Evolutionary conservation across 2,888 invertebrate species (phyloP).

Genomic region (Tineola bisselliella): DNA sequence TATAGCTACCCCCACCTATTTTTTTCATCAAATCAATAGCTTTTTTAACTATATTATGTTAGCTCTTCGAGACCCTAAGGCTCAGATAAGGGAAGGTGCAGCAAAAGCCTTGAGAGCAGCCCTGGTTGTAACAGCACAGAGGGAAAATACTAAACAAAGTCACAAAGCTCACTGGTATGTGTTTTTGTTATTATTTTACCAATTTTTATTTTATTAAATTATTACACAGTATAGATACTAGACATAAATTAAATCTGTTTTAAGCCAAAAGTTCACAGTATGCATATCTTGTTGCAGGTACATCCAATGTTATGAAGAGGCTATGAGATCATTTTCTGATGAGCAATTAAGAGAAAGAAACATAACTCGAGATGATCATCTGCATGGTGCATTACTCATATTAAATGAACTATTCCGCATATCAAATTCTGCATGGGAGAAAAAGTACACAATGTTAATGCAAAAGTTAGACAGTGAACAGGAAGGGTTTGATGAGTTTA

Average conservation of each 20-base stretch:
- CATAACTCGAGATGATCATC: slow-evolving; percentile 86
- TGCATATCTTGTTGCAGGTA: slow-evolving; percentile 45
- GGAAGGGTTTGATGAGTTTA: slow-evolving; percentile 59
- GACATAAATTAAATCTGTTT: too few relatives aligned
- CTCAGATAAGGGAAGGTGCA: slow-evolving; percentile 89
- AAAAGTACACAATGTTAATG: slow-evolving; percentile 78
- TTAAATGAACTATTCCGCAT: slow-evolving; percentile 93
- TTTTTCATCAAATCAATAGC: slow-evolving; percentile 90
- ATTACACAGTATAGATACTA: too few relatives aligned
- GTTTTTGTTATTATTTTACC: background rate
- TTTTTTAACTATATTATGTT: slow-evolving; percentile 93
- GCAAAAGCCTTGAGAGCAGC: slow-evolving; percentile 94
- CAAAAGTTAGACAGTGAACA: slow-evolving; percentile 64
- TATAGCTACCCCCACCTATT: slow-evolving; percentile 95
- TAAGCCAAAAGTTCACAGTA: too few relatives aligned
- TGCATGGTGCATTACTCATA: slow-evolving; percentile 91
- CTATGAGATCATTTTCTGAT: slow-evolving; percentile 80
- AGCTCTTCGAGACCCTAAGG: slow-evolving; percentile 90
- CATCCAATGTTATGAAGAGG: slow-evolving; percentile 91
- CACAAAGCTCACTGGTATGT: slow-evolving; percentile 83
- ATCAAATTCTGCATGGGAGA: slow-evolving; percentile 88
- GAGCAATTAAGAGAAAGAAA: slow-evolving; percentile 64
- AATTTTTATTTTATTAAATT: background rate
- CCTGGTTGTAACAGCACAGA: slow-evolving; percentile 90
- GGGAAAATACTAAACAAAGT: slow-evolving; percentile 90